Percentiles rank a stretch among this genome's conserved stretches.
phyloP scores from a whole-genome alignment of 2,113 vertebrate species.

The Centropus unirufus region DNA sequence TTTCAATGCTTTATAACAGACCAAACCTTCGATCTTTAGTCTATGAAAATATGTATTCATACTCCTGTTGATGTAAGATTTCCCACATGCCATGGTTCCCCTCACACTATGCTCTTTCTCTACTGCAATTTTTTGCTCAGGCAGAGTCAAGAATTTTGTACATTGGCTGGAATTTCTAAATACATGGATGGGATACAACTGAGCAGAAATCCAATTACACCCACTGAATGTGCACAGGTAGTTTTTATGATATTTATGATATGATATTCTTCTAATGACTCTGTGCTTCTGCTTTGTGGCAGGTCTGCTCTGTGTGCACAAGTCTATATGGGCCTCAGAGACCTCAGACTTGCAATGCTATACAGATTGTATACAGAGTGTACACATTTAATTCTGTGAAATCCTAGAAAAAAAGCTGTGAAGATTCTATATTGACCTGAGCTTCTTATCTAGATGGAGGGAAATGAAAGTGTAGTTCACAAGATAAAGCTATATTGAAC shows the following conservation, averaged over 20 bases:
- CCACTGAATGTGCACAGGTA: background rate
- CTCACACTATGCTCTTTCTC: background rate
- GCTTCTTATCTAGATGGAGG: background rate
- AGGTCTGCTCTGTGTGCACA: background rate
- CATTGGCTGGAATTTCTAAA: background rate
- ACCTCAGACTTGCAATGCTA: background rate
- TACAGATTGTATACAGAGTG: too few relatives aligned
- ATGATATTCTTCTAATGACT: background rate
- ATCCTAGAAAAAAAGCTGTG: background rate
- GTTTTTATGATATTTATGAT: fast-evolving
- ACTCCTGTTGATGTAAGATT: background rate
- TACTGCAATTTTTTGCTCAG: background rate
- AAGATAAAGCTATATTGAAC: background rate
- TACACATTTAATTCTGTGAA: background rate
- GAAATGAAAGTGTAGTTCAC: background rate
- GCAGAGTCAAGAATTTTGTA: background rate
- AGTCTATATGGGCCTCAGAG: background rate
- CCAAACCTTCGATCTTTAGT: background rate
- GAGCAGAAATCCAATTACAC: background rate
- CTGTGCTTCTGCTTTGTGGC: background rate
- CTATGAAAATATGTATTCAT: background rate
- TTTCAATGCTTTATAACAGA: background rate
- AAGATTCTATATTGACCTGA: background rate
- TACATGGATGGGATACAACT: background rate
- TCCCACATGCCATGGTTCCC: background rate